These are phyloP conservation scores for Oenanthe melanoleuca DNA, from an alignment of 2,113 vertebrate species.

Conservation along the genomic window DNA sequence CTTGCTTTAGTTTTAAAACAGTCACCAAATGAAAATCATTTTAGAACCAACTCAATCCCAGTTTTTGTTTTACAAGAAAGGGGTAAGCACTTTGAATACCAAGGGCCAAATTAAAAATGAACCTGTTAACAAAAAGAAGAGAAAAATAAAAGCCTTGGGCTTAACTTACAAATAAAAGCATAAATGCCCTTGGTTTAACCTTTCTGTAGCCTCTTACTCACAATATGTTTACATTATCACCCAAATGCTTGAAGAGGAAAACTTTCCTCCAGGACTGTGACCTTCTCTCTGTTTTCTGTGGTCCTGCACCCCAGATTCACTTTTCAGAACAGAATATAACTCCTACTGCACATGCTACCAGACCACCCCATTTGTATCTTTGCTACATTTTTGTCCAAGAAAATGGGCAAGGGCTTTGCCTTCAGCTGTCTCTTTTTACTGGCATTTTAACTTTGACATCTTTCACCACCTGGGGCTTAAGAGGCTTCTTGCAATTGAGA, in stretches of 20 bases:
- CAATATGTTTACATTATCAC: background rate
- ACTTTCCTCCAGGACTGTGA: background rate
- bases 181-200: background rate
- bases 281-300: background rate
- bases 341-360: background rate
- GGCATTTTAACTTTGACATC: background rate
- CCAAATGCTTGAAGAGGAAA: background rate
- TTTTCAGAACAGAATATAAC: background rate
- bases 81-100: background rate
- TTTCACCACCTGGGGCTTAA: constrained; percentile 13
- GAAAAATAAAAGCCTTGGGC: background rate
- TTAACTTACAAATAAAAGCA: background rate
- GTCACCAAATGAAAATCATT: background rate
- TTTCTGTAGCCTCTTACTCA: background rate
- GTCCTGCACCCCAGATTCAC: background rate
- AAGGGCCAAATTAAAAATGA: background rate
- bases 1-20: background rate
- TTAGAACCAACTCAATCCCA: background rate
- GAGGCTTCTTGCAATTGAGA: background rate
- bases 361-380: background rate
- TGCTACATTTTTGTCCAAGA: background rate
- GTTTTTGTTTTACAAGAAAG: background rate
- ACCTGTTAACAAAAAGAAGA: background rate
- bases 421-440: constrained; percentile 6
- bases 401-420: background rate